Evolutionary conservation across 2,113 vertebrate species (phyloP).

Genomic region (Jacana jacana): DNA sequence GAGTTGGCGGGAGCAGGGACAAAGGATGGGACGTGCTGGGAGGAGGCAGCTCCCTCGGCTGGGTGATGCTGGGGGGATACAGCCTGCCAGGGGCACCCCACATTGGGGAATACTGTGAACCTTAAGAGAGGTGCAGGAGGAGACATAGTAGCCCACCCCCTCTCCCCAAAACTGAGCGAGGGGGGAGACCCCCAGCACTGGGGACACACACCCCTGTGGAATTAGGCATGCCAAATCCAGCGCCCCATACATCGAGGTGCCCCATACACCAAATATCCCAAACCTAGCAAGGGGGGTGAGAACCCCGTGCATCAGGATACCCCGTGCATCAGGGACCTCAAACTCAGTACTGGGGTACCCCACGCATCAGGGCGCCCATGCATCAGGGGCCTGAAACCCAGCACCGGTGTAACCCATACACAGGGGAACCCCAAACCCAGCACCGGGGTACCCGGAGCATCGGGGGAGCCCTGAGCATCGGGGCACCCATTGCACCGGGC

Average conservation of each 20-base stretch:
- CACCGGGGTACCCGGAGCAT: background rate
- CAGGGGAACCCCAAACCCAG: background rate
- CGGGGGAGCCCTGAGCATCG: background rate
- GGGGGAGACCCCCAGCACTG: fast-evolving
- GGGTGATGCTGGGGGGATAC: background rate
- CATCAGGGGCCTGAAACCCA: background rate
- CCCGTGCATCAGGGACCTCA: background rate
- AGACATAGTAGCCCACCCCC: background rate
- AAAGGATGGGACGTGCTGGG: conserved; percentile 16
- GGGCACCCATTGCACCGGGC: too few species aligned
- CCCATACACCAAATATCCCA: background rate
- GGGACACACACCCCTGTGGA: background rate
- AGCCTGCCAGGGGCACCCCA: background rate
- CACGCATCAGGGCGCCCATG: fast-evolving
- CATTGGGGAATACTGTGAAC: background rate
- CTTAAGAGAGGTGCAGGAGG: background rate
- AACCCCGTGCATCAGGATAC: background rate
- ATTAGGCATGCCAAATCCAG: background rate
- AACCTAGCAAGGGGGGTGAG: background rate
- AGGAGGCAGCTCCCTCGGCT: background rate
- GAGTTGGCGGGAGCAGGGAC: conserved; percentile 57
- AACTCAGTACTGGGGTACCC: background rate
- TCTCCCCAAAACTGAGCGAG: background rate
- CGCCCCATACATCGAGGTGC: background rate
- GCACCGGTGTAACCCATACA: background rate